Conservation (phyloP, 2,888 invertebrate genomes). For the Catocala nupta region DNA sequence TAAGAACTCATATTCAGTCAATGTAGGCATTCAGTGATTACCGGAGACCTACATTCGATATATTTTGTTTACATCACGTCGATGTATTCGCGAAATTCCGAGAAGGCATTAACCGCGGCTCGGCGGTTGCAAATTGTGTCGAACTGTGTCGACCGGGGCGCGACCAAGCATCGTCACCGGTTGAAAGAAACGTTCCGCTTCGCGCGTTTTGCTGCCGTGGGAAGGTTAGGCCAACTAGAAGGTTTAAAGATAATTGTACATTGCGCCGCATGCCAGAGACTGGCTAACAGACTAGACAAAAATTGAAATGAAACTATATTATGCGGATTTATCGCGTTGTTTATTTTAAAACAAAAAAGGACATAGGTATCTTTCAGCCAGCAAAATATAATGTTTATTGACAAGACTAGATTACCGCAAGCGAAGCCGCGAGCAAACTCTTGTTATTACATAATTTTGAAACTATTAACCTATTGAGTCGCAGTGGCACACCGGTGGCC, state of each 20-base stretch:
- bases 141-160: constrained; percentile 61
- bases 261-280: background rate
- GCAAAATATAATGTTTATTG: too few species aligned
- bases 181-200: constrained; percentile 67
- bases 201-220: constrained; percentile 64
- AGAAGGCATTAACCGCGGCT: constrained; percentile 61
- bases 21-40: background rate
- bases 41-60: background rate
- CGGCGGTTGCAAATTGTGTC: constrained; percentile 60
- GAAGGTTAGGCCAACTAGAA: constrained; percentile 51
- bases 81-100: constrained; percentile 51
- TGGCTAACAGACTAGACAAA: too few species aligned
- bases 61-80: background rate
- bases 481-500: too few species aligned
- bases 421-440: too few species aligned
- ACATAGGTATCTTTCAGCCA: too few species aligned
- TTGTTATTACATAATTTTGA: too few species aligned
- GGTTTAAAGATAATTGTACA: constrained; percentile 18
- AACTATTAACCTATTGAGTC: too few species aligned
- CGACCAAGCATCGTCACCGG: constrained; percentile 53
- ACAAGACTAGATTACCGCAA: too few species aligned
- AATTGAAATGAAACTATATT: too few species aligned
- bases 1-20: too few species aligned
- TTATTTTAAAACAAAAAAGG: too few species aligned
- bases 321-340: too few species aligned